Percentiles rank a stretch among this genome's conserved stretches.
Conservation (phyloP, 2,797 vertebrate species). For the Bradypus variegatus region DNA sequence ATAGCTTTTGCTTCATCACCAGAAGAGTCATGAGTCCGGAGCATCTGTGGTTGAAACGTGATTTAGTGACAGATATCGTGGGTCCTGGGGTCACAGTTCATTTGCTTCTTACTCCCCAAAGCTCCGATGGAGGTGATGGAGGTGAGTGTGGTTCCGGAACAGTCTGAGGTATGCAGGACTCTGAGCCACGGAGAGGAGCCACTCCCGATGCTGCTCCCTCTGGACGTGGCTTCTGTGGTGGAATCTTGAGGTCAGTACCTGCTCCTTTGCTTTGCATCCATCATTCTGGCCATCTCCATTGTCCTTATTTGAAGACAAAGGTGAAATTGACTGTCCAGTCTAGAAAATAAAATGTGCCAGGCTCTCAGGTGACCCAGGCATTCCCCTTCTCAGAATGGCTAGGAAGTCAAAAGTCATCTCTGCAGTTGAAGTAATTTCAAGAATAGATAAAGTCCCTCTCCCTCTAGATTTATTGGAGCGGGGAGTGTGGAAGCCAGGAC, state of each 20-base stretch:
- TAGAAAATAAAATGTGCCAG: not conserved
- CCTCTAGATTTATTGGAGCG: not conserved
- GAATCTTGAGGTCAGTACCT: not conserved
- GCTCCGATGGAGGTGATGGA: not conserved
- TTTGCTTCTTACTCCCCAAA: not conserved
- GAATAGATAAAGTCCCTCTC: not conserved
- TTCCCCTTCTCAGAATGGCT: not conserved
- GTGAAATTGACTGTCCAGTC: not conserved
- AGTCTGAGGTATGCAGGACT: not conserved
- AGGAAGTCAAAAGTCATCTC: not conserved
- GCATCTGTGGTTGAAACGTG: not conserved
- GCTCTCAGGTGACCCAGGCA: not conserved
- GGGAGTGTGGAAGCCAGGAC: not conserved
- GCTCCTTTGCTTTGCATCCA: not conserved
- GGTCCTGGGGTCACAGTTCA: no score
- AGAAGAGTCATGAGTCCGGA: not conserved
- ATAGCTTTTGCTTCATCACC: not conserved
- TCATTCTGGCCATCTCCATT: not conserved
- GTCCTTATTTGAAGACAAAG: not conserved
- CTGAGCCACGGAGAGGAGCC: not conserved
- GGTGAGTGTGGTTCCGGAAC: not conserved
- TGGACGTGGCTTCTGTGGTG: not conserved
- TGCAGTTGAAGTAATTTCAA: not conserved
- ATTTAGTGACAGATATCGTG: not conserved
- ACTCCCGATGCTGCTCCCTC: not conserved